Conservation (phyloP, 2,113 vertebrate genomes). For the Cynoglossus semilaevis region DNA sequence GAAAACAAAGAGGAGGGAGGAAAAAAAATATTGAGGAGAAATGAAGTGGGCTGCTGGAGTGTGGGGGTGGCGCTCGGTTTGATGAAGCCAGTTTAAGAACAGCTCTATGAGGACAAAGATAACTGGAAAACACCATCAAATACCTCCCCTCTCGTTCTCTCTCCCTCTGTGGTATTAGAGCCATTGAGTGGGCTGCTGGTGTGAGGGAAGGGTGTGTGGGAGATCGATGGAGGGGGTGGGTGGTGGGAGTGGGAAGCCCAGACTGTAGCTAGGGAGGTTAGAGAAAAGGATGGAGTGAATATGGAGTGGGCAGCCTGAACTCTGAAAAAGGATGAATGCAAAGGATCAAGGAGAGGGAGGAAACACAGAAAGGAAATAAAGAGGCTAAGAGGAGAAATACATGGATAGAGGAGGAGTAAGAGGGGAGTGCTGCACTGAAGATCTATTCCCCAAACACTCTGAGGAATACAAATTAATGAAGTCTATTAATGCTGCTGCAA, state of each 20-base stretch:
- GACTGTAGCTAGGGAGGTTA: conserved; percentile 43
- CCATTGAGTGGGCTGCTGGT: conserved; percentile 63
- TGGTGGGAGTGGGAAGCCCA: conserved; percentile 59
- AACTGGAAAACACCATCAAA: conserved; percentile 71
- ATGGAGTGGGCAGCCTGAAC: conserved; percentile 55
- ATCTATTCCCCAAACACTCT: background rate
- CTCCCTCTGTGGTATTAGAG: conserved; percentile 60
- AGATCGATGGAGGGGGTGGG: conserved; percentile 51
- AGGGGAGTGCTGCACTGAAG: conserved; percentile 26
- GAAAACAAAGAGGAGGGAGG: conserved; percentile 48
- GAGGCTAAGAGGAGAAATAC: conserved; percentile 8
- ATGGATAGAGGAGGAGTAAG: conserved; percentile 15
- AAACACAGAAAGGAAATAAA: conserved; percentile 45
- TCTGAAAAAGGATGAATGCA: conserved; percentile 39
- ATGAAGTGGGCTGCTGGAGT: conserved; percentile 46
- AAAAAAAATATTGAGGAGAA: conserved; percentile 41
- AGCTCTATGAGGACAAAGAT: conserved; percentile 63
- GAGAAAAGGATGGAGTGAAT: conserved; percentile 53
- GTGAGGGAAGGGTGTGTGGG: conserved; percentile 38
- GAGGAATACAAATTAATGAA: conserved; percentile 48
- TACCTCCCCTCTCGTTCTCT: conserved; percentile 60
- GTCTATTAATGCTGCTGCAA: conserved; percentile 26
- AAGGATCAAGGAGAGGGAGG: conserved; percentile 37
- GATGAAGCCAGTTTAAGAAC: conserved; percentile 59
- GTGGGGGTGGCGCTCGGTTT: conserved; percentile 58